Percentiles rank a stretch among this genome's conserved stretches.
phyloP scores from a whole-genome alignment of 2,797 vertebrate species.

The Neoniphon sammara region DNA sequence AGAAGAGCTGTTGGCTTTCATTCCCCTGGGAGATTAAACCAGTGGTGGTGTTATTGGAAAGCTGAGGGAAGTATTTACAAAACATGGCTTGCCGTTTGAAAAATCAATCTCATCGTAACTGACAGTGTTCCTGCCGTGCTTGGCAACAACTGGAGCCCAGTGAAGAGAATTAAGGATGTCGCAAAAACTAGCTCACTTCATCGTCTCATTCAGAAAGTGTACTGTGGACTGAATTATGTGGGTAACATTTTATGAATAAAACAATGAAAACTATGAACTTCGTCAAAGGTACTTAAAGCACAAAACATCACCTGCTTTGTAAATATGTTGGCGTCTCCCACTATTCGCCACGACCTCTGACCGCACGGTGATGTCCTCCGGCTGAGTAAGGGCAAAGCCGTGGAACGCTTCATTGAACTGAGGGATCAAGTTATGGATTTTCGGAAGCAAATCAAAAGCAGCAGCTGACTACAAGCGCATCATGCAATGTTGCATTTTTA shows the following conservation, averaged over 20 bases:
- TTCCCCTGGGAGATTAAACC: neutral
- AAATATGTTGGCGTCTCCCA: conserved; percentile 19
- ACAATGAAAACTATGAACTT: conserved; percentile 30
- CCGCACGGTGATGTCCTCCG: conserved; percentile 35
- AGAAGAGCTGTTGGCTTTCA: too few relatives aligned
- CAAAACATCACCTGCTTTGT: neutral
- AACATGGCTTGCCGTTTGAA: conserved; percentile 19
- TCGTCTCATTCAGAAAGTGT: conserved; percentile 32
- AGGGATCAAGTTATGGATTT: conserved; percentile 3
- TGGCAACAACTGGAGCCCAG: conserved; percentile 19
- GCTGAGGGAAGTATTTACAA: neutral
- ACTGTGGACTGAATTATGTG: conserved; percentile 10
- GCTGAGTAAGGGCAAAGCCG: conserved; percentile 27
- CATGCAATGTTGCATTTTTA: conserved; percentile 9
- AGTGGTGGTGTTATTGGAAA: neutral
- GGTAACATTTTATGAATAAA: conserved; percentile 29
- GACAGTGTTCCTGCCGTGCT: conserved; percentile 7
- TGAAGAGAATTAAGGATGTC: conserved; percentile 10
- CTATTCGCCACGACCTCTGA: conserved; percentile 1
- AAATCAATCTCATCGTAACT: conserved; percentile 19
- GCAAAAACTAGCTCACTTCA: neutral
- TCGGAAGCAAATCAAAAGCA: conserved; percentile 3
- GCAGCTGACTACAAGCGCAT: conserved; percentile 1
- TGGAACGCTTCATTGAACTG: conserved; percentile 20
- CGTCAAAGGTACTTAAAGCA: conserved; percentile 24